Evolutionary conservation across 2,888 invertebrate genomes (phyloP).

Genomic region (Eupeodes luniger): DNA sequence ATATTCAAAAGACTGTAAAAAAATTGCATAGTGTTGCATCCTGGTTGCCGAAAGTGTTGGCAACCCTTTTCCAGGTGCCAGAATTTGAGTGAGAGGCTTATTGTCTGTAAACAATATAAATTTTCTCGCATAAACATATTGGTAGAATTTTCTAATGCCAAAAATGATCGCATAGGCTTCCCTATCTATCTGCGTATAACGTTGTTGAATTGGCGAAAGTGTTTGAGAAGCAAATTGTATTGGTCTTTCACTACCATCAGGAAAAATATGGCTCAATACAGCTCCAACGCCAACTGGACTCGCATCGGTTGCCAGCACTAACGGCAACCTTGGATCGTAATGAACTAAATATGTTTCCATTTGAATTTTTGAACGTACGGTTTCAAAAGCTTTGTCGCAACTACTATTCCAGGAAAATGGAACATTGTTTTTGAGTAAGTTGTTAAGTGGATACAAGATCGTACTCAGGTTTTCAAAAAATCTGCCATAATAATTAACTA

Average conservation of each 20-base stretch:
- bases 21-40: slow-evolving; percentile 35
- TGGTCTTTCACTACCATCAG: slow-evolving; percentile 44
- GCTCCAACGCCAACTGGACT: slow-evolving; percentile 58
- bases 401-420: slow-evolving; percentile 76
- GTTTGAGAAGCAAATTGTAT: slow-evolving; percentile 62
- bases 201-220: slow-evolving; percentile 53
- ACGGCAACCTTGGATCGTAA: slow-evolving; percentile 77
- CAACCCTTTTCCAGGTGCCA: slow-evolving; percentile 65
- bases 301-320: slow-evolving; percentile 78
- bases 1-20: slow-evolving; percentile 6
- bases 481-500: slow-evolving; percentile 74
- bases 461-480: slow-evolving; percentile 78
- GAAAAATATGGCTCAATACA: slow-evolving; percentile 46
- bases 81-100: slow-evolving; percentile 70
- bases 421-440: slow-evolving; percentile 76
- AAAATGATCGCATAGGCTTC: slow-evolving; percentile 81
- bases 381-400: slow-evolving; percentile 77
- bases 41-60: slow-evolving; percentile 66
- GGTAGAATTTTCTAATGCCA: slow-evolving; percentile 81
- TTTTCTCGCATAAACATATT: slow-evolving; percentile 81
- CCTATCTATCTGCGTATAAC: slow-evolving; percentile 67
- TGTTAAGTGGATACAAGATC: slow-evolving; percentile 77
- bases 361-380: slow-evolving; percentile 73
- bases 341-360: slow-evolving; percentile 75
- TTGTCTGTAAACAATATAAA: slow-evolving; percentile 80